These are phyloP conservation scores for Turritopsis dohrnii DNA, from an alignment of 30 jellyfish, hydroid and myxozoan species.

Conservation along the genomic window DNA sequence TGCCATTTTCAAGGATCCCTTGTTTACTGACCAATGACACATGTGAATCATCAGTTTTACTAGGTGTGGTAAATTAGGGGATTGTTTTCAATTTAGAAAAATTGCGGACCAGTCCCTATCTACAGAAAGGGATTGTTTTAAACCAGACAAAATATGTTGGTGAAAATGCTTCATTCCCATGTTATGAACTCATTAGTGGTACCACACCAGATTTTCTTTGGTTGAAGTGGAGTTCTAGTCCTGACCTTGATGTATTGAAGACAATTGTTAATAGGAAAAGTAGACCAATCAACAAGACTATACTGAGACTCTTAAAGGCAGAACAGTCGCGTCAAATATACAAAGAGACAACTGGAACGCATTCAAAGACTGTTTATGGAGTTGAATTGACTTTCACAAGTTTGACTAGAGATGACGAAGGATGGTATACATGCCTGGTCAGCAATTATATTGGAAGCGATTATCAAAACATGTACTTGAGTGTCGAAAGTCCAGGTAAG, in stretches of 20 bases:
- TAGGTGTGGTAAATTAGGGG: neutral
- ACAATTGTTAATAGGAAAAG: neutral
- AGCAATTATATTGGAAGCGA: slow-evolving; percentile 81
- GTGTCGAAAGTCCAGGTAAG: slow-evolving; percentile 12
- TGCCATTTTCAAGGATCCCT: neutral
- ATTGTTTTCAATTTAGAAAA: slow-evolving; percentile 31
- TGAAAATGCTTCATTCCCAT: slow-evolving; percentile 60
- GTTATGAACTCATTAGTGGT: slow-evolving; percentile 84
- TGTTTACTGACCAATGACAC: no score
- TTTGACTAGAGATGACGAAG: slow-evolving; percentile 46
- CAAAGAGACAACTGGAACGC: slow-evolving; percentile 5
- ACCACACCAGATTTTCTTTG: slow-evolving; percentile 83
- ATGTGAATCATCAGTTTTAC: no score
- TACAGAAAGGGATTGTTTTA: slow-evolving; percentile 45
- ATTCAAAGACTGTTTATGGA: slow-evolving; percentile 34
- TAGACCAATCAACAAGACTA: slow-evolving; percentile 2
- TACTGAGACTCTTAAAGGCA: slow-evolving; percentile 31
- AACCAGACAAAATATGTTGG: slow-evolving; percentile 65
- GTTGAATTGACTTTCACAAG: slow-evolving; percentile 50
- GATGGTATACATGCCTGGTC: slow-evolving; percentile 76
- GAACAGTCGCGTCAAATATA: slow-evolving; percentile 28
- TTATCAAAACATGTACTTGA: slow-evolving; percentile 37
- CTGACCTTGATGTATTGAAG: slow-evolving; percentile 18
- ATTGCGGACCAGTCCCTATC: slow-evolving; percentile 64
- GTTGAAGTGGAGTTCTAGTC: slow-evolving; percentile 45